Evolutionary conservation across 2,113 vertebrate species (phyloP).

Genomic region (Macquaria australasica): DNA sequence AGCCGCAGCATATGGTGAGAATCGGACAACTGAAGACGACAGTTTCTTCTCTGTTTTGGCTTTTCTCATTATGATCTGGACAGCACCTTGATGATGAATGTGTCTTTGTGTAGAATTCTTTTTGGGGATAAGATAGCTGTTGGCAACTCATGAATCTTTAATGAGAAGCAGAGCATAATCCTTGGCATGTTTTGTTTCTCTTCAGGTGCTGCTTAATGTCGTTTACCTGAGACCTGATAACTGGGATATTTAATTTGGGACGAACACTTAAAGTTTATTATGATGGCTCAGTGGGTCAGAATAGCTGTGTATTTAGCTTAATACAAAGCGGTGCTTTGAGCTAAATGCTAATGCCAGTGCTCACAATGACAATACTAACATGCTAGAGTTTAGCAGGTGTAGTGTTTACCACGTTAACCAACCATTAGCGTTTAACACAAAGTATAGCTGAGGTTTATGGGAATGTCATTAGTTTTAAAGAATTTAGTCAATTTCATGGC

Average conservation of each 20-base stretch:
- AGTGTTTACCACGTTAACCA: neutral
- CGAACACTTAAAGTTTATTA: slow-evolving; percentile 20
- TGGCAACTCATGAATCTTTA: slow-evolving; percentile 62
- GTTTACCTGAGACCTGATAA: slow-evolving; percentile 41
- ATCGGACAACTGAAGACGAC: slow-evolving; percentile 68
- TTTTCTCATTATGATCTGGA: slow-evolving; percentile 75
- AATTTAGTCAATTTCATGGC: neutral
- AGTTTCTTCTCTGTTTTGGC: slow-evolving; percentile 64
- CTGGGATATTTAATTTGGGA: slow-evolving; percentile 29
- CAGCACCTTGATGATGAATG: slow-evolving; percentile 77
- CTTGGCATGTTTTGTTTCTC: slow-evolving; percentile 57
- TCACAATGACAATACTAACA: neutral
- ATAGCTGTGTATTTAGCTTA: neutral
- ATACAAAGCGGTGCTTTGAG: neutral
- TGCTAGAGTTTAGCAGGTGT: neutral
- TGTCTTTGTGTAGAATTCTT: slow-evolving; percentile 54
- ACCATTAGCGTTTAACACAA: neutral
- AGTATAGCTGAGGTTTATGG: too few species aligned
- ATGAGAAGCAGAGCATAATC: slow-evolving; percentile 51
- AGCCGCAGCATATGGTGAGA: slow-evolving; percentile 71
- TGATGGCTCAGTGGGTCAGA: slow-evolving; percentile 11
- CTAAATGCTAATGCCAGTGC: neutral
- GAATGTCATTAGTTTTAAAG: neutral
- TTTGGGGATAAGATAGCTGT: slow-evolving; percentile 48
- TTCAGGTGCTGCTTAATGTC: slow-evolving; percentile 46